phyloP scores from a whole-genome alignment of 2,113 vertebrate genomes.

The Heterotilapia buettikoferi region DNA sequence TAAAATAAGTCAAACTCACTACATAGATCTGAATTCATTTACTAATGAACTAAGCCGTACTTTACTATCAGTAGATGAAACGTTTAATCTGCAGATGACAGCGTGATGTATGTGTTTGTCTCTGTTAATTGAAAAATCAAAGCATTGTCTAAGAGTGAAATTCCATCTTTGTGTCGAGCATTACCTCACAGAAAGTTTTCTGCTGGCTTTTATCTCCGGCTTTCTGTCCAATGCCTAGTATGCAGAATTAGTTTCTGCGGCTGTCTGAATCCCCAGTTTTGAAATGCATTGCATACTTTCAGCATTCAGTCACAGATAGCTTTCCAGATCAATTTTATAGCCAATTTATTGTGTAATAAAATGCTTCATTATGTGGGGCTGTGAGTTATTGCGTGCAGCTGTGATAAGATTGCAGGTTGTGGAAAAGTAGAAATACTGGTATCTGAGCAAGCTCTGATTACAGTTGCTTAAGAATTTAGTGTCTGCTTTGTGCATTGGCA shows the following conservation, averaged over 20 bases:
- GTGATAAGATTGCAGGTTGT: slow-evolving; percentile 12
- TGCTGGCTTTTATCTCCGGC: slow-evolving; percentile 2
- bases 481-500: neutral
- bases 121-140: neutral
- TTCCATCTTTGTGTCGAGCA: neutral
- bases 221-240: neutral
- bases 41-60: neutral
- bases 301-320: slow-evolving; percentile 34
- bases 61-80: neutral
- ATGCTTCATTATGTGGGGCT: slow-evolving; percentile 29
- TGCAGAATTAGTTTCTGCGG: neutral
- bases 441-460: slow-evolving; percentile 3
- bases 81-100: neutral
- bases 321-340: slow-evolving; percentile 36
- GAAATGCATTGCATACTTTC: slow-evolving; percentile 45
- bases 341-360: slow-evolving; percentile 47
- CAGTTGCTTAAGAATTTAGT: neutral
- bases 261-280: slow-evolving; percentile 15
- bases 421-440: neutral
- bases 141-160: neutral
- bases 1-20: neutral
- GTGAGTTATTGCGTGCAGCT: slow-evolving; percentile 41
- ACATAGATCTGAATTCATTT: neutral
- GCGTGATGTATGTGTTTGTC: neutral
- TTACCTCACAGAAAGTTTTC: neutral